Conservation (phyloP, 2,888 invertebrate species). For the Coelopa pilipes region DNA sequence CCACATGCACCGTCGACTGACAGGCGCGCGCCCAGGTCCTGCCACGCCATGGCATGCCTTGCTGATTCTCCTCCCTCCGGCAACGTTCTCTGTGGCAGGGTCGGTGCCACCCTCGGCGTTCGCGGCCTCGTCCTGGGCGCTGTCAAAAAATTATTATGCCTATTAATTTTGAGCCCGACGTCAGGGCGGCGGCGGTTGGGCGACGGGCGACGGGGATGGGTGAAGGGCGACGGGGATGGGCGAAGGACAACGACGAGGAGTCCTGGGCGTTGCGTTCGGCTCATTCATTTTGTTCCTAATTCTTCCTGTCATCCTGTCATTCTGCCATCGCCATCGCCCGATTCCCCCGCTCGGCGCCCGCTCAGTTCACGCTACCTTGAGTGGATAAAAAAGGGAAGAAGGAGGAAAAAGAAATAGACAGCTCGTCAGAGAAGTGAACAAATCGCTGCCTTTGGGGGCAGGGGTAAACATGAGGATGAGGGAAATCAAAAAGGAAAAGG, state of each 20-base stretch:
- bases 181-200: slow-evolving; percentile 6
- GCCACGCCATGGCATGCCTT: background rate
- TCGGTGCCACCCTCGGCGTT: background rate
- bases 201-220: background rate
- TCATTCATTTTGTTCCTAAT: slow-evolving; percentile 65
- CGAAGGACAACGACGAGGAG: background rate
- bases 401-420: background rate
- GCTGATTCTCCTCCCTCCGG: background rate
- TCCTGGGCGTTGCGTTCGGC: slow-evolving; percentile 44
- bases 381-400: background rate
- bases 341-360: too few relatives aligned
- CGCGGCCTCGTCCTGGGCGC: slow-evolving; percentile 59
- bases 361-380: background rate
- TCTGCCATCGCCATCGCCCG: slow-evolving; percentile 53
- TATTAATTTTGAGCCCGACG: slow-evolving; percentile 55
- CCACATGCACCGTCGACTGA: slow-evolving; percentile 10
- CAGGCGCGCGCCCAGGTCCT: background rate
- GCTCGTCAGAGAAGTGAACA: background rate
- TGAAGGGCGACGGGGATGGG: background rate
- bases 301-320: slow-evolving; percentile 67
- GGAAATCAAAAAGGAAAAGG: too few relatives aligned
- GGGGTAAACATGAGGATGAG: too few relatives aligned
- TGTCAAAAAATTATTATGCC: slow-evolving; percentile 65
- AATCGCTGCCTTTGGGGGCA: too few relatives aligned
- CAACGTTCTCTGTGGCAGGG: background rate